These are phyloP conservation scores for Eubucco bourcierii DNA, from an alignment of 2,113 vertebrate species.

Conservation along the genomic window DNA sequence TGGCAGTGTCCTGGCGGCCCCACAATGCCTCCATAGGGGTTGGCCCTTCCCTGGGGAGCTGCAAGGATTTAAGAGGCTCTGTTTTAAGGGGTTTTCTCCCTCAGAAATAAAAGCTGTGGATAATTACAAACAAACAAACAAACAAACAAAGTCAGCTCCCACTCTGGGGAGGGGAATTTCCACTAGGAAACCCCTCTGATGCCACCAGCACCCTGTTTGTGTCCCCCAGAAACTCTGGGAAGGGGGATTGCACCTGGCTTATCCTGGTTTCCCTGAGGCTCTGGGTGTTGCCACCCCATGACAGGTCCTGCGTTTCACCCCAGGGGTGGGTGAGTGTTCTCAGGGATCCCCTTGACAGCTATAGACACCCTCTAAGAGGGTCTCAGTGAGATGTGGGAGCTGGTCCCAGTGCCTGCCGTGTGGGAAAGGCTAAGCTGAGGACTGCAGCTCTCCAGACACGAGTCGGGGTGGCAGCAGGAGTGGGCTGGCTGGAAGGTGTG, in stretches of 20 bases:
- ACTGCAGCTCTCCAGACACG: neutral
- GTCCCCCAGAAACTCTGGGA: neutral
- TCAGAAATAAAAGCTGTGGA: neutral
- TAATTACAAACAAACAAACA: neutral
- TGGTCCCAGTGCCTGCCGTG: rapidly evolving
- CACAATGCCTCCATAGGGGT: rapidly evolving
- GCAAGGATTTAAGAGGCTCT: neutral
- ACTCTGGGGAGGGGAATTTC: neutral
- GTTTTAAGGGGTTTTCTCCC: neutral
- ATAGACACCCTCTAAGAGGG: neutral
- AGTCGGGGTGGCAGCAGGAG: no score
- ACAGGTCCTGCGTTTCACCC: neutral
- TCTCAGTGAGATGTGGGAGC: neutral
- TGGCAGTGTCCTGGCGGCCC: neutral
- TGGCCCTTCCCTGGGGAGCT: neutral
- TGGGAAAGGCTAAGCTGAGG: neutral
- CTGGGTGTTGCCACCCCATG: no score
- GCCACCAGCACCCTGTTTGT: rapidly evolving
- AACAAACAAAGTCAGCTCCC: neutral
- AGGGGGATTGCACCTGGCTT: neutral
- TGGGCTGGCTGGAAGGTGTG: neutral
- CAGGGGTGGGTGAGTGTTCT: no score
- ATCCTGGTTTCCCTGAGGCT: neutral
- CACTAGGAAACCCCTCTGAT: neutral
- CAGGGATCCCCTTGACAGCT: neutral